Base-by-base conservation (phyloP, 1,140 invertebrate genomes). In the Dendrolimus kikuchii region DNA sequence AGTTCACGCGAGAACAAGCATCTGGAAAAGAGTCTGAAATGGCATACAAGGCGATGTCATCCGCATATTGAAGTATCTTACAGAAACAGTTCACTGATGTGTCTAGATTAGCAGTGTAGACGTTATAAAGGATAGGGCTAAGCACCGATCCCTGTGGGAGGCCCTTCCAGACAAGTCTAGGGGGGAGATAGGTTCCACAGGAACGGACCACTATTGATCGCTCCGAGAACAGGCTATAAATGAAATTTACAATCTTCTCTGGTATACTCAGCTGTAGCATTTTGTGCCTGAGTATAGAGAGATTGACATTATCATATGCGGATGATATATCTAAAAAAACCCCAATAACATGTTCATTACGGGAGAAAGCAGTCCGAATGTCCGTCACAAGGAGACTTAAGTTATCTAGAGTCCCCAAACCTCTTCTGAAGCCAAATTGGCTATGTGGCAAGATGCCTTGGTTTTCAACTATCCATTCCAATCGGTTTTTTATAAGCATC, bases 391-490 rank as follows among this genome's bases (percentile, higher is more conserved):
- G 23, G 23, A 23, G 23, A 23, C 23, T 23, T 23, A 23, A 23
- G 23, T 3, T 23, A 23, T 23, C 23, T 45, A 48, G 5, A 7
- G 36, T 49, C 38, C 47, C 39, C 38, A 38, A 38, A 5, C 47
- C 47, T 49, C 38, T 36, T 38, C 47, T 6, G 38, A 49, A 49
- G 39, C 47, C 36, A 49, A 49, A 49, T 49, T 49, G 47, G 39
- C 47, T 49, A 5, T 49, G n/a, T 8, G 23, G 39, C 46, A 51
- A 40, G 36, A 62, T n/a, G 23, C 51, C 48, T 40, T 58, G 41
- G 38, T 51, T 41, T 46, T 64, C 62, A 4, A 59, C 6, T 36
- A 50, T 58, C 55, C 55, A 58, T 56, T 60, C 50, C 45, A 60
- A 43, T 0, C 58, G 10, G 43, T 57, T 57, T 52, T 57, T 57